A percentile compares a stretch with the other conserved stretches of the same genome.
These are phyloP conservation scores for Paracanthobrama guichenoti DNA, from an alignment of 2,113 vertebrate species.

Conservation along the genomic window DNA sequence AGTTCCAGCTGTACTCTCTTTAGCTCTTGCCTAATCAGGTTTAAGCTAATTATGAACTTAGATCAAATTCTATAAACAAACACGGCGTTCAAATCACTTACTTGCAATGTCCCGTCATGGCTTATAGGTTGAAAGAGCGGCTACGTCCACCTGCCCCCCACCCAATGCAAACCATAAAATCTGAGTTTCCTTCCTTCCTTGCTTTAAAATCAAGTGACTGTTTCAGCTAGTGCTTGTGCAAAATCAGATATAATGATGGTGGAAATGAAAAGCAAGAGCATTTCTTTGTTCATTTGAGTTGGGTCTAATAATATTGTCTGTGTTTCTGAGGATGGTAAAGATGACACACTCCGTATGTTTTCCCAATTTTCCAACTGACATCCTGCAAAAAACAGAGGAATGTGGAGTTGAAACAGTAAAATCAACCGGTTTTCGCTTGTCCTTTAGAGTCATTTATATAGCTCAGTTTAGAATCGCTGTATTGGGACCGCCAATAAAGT, in stretches of 20 bases:
- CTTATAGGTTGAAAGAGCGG: constrained; percentile 38
- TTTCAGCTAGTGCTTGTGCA: not conserved
- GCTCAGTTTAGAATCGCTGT: not conserved
- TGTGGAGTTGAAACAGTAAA: constrained; percentile 27
- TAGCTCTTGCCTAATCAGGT: constrained; percentile 57
- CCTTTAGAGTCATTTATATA: constrained; percentile 23
- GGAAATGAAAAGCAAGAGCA: constrained; percentile 8
- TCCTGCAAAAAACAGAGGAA: not conserved
- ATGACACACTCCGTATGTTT: not conserved
- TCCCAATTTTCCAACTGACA: not conserved
- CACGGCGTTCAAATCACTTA: constrained; percentile 55
- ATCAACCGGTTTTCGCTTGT: constrained; percentile 45
- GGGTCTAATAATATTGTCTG: not conserved
- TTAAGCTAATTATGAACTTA: constrained; percentile 62
- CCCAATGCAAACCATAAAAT: constrained; percentile 27
- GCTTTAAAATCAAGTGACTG: constrained; percentile 6
- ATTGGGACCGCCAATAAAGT: constrained; percentile 22
- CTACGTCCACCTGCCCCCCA: constrained; percentile 20
- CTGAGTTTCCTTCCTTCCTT: constrained; percentile 32
- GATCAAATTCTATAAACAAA: constrained; percentile 65
- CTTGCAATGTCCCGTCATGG: constrained; percentile 41
- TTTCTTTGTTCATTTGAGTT: not conserved
- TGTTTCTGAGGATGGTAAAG: constrained; percentile 6
- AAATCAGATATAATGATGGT: not conserved
- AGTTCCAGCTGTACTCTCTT: constrained; percentile 54